phyloP scores from a whole-genome alignment of 2,888 invertebrate species.

The Scaptomyza polygonia region DNA sequence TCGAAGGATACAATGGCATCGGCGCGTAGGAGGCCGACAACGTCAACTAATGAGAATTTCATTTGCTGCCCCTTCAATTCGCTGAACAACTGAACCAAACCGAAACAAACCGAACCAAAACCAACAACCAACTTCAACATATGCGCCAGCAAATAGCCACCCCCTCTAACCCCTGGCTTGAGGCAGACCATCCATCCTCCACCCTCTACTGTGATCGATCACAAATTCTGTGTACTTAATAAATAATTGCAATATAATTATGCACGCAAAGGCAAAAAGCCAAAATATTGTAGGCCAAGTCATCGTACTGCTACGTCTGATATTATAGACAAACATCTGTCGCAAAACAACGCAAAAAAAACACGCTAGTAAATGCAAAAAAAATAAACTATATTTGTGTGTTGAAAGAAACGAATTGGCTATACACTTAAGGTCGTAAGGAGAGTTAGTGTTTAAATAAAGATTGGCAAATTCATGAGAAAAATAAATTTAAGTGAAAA shows the following conservation, averaged over 20 bases:
- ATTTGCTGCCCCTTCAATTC: conserved; percentile 62
- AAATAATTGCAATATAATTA: conserved; percentile 81
- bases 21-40: conserved; percentile 56
- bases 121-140: conserved; percentile 45
- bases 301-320: conserved; percentile 22
- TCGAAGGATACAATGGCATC: conserved; percentile 2
- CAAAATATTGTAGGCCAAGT: conserved; percentile 62
- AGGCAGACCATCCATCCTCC: not conserved
- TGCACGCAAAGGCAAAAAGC: conserved; percentile 66
- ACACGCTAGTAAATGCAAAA: conserved; percentile 29
- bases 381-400: not conserved
- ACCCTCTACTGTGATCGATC: conserved; percentile 66
- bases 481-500: too few relatives aligned
- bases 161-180: conserved; percentile 2
- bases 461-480: too few relatives aligned
- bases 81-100: conserved; percentile 1
- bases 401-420: not conserved
- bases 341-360: conserved; percentile 72
- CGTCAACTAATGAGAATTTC: conserved; percentile 75
- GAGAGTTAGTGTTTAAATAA: too few relatives aligned
- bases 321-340: conserved; percentile 71
- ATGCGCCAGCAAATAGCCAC: conserved; percentile 36
- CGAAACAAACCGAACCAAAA: conserved; percentile 22
- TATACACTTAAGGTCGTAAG: conserved; percentile 22
- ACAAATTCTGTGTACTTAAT: conserved; percentile 78